Evolutionary conservation across 2,888 invertebrate species (phyloP).

Genomic region (Hedychridium roseum): DNA sequence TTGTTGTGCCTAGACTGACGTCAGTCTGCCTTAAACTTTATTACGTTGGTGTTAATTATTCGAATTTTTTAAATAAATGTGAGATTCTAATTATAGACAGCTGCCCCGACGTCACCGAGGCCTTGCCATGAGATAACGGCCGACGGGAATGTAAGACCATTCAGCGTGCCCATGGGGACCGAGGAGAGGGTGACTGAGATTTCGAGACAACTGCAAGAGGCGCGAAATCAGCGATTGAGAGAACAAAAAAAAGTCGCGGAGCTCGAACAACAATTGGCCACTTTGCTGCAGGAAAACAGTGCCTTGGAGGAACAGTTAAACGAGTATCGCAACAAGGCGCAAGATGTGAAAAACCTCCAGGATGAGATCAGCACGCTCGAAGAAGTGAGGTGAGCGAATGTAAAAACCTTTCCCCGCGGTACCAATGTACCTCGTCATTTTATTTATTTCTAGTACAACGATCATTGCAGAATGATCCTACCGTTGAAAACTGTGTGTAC

Average conservation of each 20-base stretch:
- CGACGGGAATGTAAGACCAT: slow-evolving; percentile 31
- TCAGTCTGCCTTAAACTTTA: no score
- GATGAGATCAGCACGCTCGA: slow-evolving; percentile 85
- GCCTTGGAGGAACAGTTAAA: slow-evolving; percentile 75
- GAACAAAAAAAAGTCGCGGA: slow-evolving; percentile 79
- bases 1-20: no score
- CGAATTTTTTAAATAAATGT: neutral
- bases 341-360: slow-evolving; percentile 82
- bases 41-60: slow-evolving; percentile 1
- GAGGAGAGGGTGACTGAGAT: slow-evolving; percentile 66
- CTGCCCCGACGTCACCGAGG: slow-evolving; percentile 35
- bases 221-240: slow-evolving; percentile 72
- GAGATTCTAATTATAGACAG: slow-evolving; percentile 33
- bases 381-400: slow-evolving; percentile 80
- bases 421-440: no score
- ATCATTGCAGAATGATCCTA: no score
- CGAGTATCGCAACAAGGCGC: slow-evolving; percentile 72
- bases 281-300: slow-evolving; percentile 75
- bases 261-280: slow-evolving; percentile 79
- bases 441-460: no score
- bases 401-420: no score
- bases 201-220: slow-evolving; percentile 76
- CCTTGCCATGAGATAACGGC: slow-evolving; percentile 27
- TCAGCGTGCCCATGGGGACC: slow-evolving; percentile 28
- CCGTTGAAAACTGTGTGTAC: no score